Percentiles rank a stretch among this genome's conserved stretches.
These are phyloP conservation scores for Micromesistius poutassou DNA, from an alignment of 2,797 vertebrate genomes.

Conservation along the genomic window DNA sequence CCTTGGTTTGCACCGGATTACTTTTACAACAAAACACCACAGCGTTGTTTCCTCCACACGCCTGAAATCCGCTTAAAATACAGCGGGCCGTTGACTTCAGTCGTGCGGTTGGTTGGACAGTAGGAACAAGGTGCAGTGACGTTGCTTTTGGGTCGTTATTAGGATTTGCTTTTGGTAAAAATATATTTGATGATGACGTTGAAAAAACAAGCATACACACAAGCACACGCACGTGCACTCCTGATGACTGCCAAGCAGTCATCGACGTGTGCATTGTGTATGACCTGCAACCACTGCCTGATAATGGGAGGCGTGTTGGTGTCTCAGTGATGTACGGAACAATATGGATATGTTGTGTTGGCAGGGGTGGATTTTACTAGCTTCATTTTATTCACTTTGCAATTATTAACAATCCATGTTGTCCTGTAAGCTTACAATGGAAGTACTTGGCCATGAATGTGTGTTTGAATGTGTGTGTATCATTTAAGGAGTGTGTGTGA, in stretches of 20 bases:
- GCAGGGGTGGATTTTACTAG: too few species aligned
- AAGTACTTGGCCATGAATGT: neutral
- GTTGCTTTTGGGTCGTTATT: too few species aligned
- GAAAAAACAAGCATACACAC: slow-evolving; percentile 7
- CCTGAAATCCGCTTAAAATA: too few species aligned
- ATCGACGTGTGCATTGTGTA: slow-evolving; percentile 25
- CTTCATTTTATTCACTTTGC: too few species aligned
- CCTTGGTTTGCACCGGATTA: neutral
- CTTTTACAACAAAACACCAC: too few species aligned
- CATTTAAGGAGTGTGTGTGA: slow-evolving; percentile 15
- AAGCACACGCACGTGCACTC: neutral
- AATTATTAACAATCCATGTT: neutral
- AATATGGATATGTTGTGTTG: too few species aligned
- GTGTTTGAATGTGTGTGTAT: neutral
- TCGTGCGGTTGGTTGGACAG: too few species aligned
- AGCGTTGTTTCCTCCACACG: too few species aligned
- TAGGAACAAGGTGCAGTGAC: too few species aligned
- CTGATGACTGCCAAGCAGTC: neutral
- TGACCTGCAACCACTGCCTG: slow-evolving; percentile 10
- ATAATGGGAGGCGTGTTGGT: slow-evolving; percentile 40
- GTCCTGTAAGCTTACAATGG: neutral
- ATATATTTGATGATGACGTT: neutral
- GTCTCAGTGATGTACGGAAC: too few species aligned
- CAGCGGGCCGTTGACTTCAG: too few species aligned
- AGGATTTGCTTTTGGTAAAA: too few species aligned